phyloP scores from a whole-genome alignment of 2,888 invertebrate genomes.

The Dastarcus helophoroides region DNA sequence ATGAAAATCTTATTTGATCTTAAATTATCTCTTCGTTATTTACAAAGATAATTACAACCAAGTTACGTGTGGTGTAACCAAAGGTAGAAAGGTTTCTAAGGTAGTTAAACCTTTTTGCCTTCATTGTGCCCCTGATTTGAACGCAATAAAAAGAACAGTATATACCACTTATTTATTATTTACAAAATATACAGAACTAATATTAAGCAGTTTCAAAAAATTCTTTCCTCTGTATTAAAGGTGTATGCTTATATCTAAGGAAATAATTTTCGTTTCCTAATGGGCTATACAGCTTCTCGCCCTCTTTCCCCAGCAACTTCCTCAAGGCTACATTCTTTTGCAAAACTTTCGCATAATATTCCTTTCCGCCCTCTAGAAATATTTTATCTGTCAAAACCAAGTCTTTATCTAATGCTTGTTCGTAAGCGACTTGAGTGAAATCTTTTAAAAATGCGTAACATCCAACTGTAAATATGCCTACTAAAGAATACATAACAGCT shows the following conservation, averaged over 20 bases:
- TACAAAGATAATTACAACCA: too few relatives aligned
- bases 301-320: conserved; percentile 50
- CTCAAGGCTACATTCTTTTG: conserved; percentile 64
- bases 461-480: conserved; percentile 46
- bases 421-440: conserved; percentile 49
- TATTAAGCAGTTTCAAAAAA: too few relatives aligned
- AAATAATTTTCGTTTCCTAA: conserved; percentile 59
- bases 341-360: conserved; percentile 63
- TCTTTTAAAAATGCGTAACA: conserved; percentile 56
- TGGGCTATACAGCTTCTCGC: conserved; percentile 49
- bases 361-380: conserved; percentile 60
- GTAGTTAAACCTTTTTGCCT: too few relatives aligned
- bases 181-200: too few relatives aligned
- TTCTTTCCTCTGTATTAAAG: conserved; percentile 52
- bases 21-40: too few relatives aligned
- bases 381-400: conserved; percentile 48
- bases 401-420: conserved; percentile 49
- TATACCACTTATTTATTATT: too few relatives aligned
- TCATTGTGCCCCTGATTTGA: too few relatives aligned
- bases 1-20: too few relatives aligned
- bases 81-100: too few relatives aligned
- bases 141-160: too few relatives aligned
- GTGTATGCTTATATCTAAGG: conserved; percentile 52
- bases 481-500: conserved; percentile 42
- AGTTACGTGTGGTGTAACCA: too few relatives aligned